phyloP scores from a whole-genome alignment of 1,140 invertebrate genomes.

The Drosophila miranda region DNA sequence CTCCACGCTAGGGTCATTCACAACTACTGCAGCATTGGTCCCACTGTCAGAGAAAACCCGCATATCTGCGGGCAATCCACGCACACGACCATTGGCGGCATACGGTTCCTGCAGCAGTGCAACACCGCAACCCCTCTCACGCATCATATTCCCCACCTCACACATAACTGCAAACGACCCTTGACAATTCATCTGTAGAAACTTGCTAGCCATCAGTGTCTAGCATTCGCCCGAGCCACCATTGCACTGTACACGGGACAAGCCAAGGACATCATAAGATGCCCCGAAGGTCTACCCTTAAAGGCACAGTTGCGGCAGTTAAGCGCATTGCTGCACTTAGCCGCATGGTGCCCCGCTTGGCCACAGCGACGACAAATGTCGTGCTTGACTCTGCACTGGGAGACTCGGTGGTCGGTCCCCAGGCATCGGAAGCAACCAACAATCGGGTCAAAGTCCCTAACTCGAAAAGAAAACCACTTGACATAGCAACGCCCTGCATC shows the following conservation, averaged over 20 bases:
- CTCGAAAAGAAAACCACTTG: slow-evolving; percentile 8
- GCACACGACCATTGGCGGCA: slow-evolving; percentile 3
- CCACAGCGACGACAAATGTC: slow-evolving; percentile 27
- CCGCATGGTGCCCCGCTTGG: slow-evolving; percentile 6
- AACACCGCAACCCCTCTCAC: not conserved
- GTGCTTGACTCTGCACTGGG: slow-evolving; percentile 1
- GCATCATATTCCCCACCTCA: slow-evolving; percentile 8
- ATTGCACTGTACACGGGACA: slow-evolving; percentile 9
- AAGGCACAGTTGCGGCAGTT: slow-evolving; percentile 13
- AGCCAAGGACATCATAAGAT: slow-evolving; percentile 15
- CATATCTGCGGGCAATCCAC: slow-evolving; percentile 3
- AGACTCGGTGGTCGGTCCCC: slow-evolving; percentile 8
- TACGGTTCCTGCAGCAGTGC: slow-evolving; percentile 9
- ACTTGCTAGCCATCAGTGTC: slow-evolving; percentile 1
- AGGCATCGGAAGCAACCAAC: slow-evolving; percentile 4
- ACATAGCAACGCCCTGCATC: not conserved
- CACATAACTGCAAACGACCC: slow-evolving; percentile 14
- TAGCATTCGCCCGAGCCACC: not conserved
- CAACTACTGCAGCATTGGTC: not conserved
- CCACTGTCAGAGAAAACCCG: slow-evolving; percentile 1
- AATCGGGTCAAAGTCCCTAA: not conserved
- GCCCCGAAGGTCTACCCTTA: slow-evolving; percentile 6
- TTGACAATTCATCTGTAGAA: slow-evolving; percentile 9
- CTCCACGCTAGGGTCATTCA: slow-evolving; percentile 8
- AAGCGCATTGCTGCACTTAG: slow-evolving; percentile 5